phyloP scores from a whole-genome alignment of 2,888 invertebrate species.

The Apotomis capreana region DNA sequence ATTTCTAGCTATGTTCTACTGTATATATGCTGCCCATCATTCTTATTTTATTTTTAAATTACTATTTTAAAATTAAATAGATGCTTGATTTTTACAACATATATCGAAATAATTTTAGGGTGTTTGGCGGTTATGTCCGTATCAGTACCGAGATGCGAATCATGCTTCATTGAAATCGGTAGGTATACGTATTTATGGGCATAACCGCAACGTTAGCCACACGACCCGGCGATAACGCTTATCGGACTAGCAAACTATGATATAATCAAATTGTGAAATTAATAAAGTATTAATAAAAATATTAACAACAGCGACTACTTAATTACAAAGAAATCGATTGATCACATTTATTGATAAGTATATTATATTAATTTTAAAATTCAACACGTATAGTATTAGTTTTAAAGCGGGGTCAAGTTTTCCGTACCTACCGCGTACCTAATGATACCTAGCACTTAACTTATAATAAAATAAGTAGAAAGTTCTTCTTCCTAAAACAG shows the following conservation, averaged over 20 bases:
- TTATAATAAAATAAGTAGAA: conserved; percentile 20
- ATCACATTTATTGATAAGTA: background rate
- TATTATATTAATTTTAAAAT: background rate
- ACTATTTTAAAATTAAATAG: no score
- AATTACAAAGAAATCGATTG: background rate
- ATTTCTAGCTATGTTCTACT: no score
- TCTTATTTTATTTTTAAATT: no score
- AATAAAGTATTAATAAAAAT: conserved; percentile 6
- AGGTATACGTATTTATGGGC: background rate
- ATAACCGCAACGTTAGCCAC: background rate
- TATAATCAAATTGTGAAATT: conserved; percentile 1
- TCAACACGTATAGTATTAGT: conserved; percentile 17
- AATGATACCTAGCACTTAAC: conserved; percentile 3
- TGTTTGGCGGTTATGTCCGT: no score
- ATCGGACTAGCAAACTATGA: background rate
- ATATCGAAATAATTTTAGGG: no score
- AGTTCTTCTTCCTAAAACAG: conserved; percentile 13
- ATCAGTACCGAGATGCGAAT: no score
- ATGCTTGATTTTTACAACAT: no score
- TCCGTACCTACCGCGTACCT: conserved; percentile 8
- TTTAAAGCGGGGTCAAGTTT: conserved; percentile 19
- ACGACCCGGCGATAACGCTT: conserved; percentile 5
- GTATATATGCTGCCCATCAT: no score
- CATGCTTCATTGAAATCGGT: no score
- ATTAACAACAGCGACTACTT: background rate